Evolutionary conservation across 2,888 invertebrate genomes (phyloP), one percentile per base, ranked within the genome.

Genomic region (Teleogryllus oceanicus): DNA sequence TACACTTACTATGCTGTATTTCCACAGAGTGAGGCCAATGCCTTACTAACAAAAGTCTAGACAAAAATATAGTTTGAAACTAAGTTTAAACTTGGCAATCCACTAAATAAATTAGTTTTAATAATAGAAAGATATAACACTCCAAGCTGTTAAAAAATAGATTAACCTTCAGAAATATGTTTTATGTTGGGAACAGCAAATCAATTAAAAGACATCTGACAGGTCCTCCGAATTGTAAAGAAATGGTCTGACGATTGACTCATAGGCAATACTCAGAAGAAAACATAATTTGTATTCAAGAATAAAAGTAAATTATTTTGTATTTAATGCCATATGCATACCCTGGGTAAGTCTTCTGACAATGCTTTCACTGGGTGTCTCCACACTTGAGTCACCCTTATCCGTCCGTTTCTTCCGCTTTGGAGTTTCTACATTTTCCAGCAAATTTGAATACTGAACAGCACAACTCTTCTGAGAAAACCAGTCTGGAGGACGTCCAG

Each of bases 391-490:
- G 80, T 91, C 91, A 0, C 91, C 91, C 76, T 86, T 84, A 78
- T 88, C 88, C 13, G 87, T 87, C 24, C 92, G 89, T 86, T 94
- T 97, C 85, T 95, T 96, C 1, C 95, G 90, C 88, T 94, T 96
- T 0, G 96, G 95, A 62, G 92, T 94, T 86, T 94, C 96, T 16
- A 94, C 92, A 86, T 93, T 92, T 85, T 95, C 95, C 21, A 96
- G 86, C 11, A 96, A 86, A 24, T 92, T 91, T 18, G 94, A 93
- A 87, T 97, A 98, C 85, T 97, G 97, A 0, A 94, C 92, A 0
- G 96, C 96, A 88, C 97, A 97, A 83, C 93, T 93, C 87, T 94
- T 94, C 85, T 95, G 96, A 0, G 96, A 96, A 85, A 96, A 97
- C 96, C 95, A 97, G 85, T 94, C 97, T 0, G 90, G 88, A 0